These are phyloP conservation scores for Nebria salina DNA, from an alignment of 2,888 invertebrate species.

Conservation along the genomic window DNA sequence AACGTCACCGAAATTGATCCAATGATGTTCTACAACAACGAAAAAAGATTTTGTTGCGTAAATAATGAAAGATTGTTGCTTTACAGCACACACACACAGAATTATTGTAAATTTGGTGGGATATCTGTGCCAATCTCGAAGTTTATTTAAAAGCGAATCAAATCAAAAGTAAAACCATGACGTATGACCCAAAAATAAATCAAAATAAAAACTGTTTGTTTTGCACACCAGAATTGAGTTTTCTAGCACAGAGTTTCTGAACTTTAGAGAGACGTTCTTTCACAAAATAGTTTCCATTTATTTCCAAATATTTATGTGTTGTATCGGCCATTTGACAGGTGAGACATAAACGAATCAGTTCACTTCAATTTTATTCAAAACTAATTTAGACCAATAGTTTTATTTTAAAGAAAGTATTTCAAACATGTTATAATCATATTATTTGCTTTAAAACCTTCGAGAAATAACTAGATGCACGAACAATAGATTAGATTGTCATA, in stretches of 20 bases:
- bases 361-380: constrained; percentile 9
- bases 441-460: too few relatives aligned
- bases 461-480: too few relatives aligned
- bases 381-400: constrained; percentile 27
- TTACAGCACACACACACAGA: constrained; percentile 40
- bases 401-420: not conserved
- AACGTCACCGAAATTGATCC: not conserved
- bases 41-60: not conserved
- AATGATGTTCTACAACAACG: not conserved
- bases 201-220: constrained; percentile 25
- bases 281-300: constrained; percentile 39
- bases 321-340: constrained; percentile 43
- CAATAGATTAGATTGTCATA: too few relatives aligned
- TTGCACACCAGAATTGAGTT: constrained; percentile 40
- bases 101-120: constrained; percentile 35
- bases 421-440: too few relatives aligned
- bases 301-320: constrained; percentile 43
- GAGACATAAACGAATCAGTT: constrained; percentile 41
- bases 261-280: constrained; percentile 39
- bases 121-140: constrained; percentile 33
- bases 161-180: not conserved
- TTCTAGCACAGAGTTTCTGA: constrained; percentile 43
- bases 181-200: constrained; percentile 21
- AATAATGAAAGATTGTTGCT: constrained; percentile 34
- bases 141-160: constrained; percentile 28